phyloP scores from a whole-genome alignment of 2,797 vertebrate genomes.

The Loriculus beryllinus region DNA sequence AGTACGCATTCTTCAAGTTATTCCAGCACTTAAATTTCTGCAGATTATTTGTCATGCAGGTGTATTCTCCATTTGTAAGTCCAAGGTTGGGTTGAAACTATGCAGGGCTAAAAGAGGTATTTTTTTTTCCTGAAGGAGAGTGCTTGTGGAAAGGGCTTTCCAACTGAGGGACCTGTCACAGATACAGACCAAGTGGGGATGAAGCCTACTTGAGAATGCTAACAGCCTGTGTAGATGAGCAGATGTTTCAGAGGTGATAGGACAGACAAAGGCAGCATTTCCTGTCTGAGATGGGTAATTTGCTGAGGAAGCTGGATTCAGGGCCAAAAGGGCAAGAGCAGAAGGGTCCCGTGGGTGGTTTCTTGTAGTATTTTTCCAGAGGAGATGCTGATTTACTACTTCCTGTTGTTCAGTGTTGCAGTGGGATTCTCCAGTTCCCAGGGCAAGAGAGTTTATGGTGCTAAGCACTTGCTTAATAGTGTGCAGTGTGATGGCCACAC shows the following conservation, averaged over 20 bases:
- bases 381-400: conserved; percentile 43
- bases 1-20: background rate
- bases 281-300: background rate
- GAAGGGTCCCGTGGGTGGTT: background rate
- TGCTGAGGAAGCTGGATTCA: conserved; percentile 6
- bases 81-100: background rate
- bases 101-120: background rate
- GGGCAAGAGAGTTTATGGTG: background rate
- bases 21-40: background rate
- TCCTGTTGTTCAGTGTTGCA: conserved; percentile 28
- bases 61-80: background rate
- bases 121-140: background rate
- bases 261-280: background rate
- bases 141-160: background rate
- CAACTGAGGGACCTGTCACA: background rate
- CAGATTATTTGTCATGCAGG: background rate
- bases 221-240: background rate
- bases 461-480: background rate
- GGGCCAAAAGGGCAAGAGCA: conserved; percentile 1
- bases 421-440: background rate
- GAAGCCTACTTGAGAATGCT: fast-evolving
- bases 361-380: conserved; percentile 7
- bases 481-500: fast-evolving
- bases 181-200: background rate
- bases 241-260: background rate